Evolutionary conservation across 2,888 invertebrate genomes (phyloP).

Genomic region (Leptinotarsa tumamoca): DNA sequence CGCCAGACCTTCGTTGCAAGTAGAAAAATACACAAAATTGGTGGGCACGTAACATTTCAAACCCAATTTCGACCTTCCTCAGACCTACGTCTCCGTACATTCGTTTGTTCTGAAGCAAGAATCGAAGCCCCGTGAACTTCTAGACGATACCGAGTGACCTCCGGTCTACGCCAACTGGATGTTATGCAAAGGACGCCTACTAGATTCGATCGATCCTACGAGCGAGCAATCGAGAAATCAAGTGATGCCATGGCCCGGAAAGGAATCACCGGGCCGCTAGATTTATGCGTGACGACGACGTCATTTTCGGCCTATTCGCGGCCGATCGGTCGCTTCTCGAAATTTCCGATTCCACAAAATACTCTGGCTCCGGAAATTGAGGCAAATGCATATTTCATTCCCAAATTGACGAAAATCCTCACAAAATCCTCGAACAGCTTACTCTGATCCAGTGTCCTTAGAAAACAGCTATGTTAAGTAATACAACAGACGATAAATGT

Average conservation of each 20-base stretch:
- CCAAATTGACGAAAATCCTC: too few species aligned
- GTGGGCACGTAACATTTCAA: too few species aligned
- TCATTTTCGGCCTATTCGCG: conserved; percentile 5
- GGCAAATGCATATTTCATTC: too few species aligned
- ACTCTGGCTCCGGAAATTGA: background rate
- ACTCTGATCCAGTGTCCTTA: too few species aligned
- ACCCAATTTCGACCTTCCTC: too few species aligned
- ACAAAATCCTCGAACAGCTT: too few species aligned
- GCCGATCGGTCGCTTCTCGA: background rate
- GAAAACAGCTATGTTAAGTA: too few species aligned
- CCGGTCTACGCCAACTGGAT: conserved; percentile 35
- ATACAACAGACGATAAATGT: too few species aligned
- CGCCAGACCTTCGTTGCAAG: too few species aligned
- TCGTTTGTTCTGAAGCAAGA: too few species aligned
- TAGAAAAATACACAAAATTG: too few species aligned
- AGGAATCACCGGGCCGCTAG: background rate
- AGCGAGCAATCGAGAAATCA: conserved; percentile 8
- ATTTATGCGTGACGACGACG: conserved; percentile 4
- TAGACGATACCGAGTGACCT: conserved; percentile 37
- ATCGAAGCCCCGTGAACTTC: conserved; percentile 26
- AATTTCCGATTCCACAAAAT: background rate
- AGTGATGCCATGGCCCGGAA: conserved; percentile 18
- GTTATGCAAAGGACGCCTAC: conserved; percentile 39
- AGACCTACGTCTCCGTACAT: too few species aligned
- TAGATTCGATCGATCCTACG: conserved; percentile 27